These are phyloP conservation scores for Atrichornis clamosus DNA, from an alignment of 2,113 vertebrate species.

Conservation along the genomic window DNA sequence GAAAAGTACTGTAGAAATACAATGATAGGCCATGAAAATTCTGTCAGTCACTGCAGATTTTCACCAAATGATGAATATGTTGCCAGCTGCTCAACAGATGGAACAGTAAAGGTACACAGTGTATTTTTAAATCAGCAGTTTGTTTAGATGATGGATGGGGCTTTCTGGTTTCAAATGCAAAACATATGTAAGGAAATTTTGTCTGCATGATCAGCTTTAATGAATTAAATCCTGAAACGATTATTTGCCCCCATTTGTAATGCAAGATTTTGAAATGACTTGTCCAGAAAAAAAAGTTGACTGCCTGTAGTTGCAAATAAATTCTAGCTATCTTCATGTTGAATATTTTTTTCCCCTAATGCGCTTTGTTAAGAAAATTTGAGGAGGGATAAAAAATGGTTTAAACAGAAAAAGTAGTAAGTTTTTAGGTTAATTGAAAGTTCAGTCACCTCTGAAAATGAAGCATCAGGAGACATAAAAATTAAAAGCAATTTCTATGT, in stretches of 20 bases:
- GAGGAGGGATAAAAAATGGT: not conserved
- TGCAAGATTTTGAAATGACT: not conserved
- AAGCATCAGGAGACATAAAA: not conserved
- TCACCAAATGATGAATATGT: slow-evolving; percentile 86
- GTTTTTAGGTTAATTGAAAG: not conserved
- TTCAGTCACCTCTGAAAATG: not conserved
- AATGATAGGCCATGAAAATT: slow-evolving; percentile 84
- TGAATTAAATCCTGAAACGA: not conserved
- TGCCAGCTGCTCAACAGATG: slow-evolving; percentile 91
- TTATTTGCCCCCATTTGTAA: not conserved
- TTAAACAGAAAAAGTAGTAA: not conserved
- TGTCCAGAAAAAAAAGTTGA: not conserved
- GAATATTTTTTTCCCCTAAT: not conserved
- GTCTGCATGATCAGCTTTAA: not conserved
- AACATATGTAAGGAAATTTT: not conserved
- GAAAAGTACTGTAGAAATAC: slow-evolving; percentile 86
- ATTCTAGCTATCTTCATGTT: not conserved
- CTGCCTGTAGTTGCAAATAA: not conserved
- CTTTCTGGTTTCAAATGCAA: not conserved
- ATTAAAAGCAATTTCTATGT: not conserved
- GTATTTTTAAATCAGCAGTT: not conserved
- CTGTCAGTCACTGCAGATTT: slow-evolving; percentile 93
- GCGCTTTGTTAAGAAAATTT: not conserved
- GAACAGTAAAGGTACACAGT: slow-evolving; percentile 86
- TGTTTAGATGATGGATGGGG: not conserved